Evolutionary conservation across 1,140 invertebrate genomes (phyloP), one percentile per base, ranked within the genome.

Genomic region (Euwallacea similis): DNA sequence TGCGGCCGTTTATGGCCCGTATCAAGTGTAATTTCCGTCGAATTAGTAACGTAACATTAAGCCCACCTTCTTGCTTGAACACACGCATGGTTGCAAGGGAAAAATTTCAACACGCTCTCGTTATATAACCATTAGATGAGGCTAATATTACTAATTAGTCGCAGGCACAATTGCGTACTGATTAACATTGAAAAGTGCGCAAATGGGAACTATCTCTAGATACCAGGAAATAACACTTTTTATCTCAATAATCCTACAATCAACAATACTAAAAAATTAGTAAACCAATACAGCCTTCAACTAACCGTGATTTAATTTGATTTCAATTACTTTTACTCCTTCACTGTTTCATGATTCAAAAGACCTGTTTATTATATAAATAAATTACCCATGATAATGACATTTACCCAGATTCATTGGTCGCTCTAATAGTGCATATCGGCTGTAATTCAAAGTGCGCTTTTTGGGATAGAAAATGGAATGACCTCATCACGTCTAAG

Each of bases 41-140:
- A 56, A 56, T 56, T 56, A 56, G 54, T 56, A 56, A 21, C 54
- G 16, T 21, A 56, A 56, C 54, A 56, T 56, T 56, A 56, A 56
- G 54, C 54, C 8, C 3, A 56, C 54, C 3, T 21, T 56, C 16
- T 11, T 8, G n/a, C 54, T 56, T 56, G 4, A 7, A 21, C 16
- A 56, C 54, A 56, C 16, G 2, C 13, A 50, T 33, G 21, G 21
- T 33, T 33, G 21, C 21, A 33, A 33, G 21, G 21, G 21, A 33
- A 33, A n/a, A 4, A 33, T 33, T 33, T 10, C 13, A 50, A 50
- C 46, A 13, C 46, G 6, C 6, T 50, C 6, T 50, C 46, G 13
- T 50, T 13, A 50, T 50, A 11, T 50, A 50, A 10, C 13, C 13
- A 50, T 50, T 50, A 50, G 9, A 50, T 50, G 13, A 33, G 21